A percentile compares a stretch with the other conserved stretches of the same genome.
These are phyloP conservation scores for Drosophila tristis DNA, from an alignment of 1,140 invertebrate species.

Conservation along the genomic window DNA sequence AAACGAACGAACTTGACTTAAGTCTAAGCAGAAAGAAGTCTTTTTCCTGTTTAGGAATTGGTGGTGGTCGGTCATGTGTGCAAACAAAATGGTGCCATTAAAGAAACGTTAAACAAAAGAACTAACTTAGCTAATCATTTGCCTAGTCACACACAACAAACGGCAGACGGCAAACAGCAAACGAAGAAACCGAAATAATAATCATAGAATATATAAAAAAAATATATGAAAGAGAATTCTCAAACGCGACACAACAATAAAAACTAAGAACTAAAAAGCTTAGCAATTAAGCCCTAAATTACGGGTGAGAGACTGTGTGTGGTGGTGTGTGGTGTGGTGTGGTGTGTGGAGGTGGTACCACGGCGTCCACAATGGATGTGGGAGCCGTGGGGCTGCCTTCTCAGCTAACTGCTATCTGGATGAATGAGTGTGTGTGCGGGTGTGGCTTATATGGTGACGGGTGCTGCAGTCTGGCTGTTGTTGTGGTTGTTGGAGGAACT, in stretches of 20 bases:
- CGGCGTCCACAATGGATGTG: too few species aligned
- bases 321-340: constrained; percentile 28
- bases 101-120: constrained; percentile 40
- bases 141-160: constrained; percentile 4
- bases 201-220: constrained; percentile 37
- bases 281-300: constrained; percentile 60
- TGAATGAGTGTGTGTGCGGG: constrained; percentile 26
- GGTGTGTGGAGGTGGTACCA: constrained; percentile 33
- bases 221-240: constrained; percentile 36
- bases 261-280: constrained; percentile 59
- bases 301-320: constrained; percentile 53
- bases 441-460: constrained; percentile 33
- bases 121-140: constrained; percentile 44
- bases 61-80: constrained; percentile 31
- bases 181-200: constrained; percentile 36
- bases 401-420: constrained; percentile 42
- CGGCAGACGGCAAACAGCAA: not conserved
- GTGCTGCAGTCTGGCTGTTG: constrained; percentile 38
- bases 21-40: constrained; percentile 72
- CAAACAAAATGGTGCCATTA: constrained; percentile 55
- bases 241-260: constrained; percentile 69
- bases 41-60: constrained; percentile 44
- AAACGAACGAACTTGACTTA: constrained; percentile 41
- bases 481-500: constrained; percentile 68
- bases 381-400: constrained; percentile 3